Base-by-base conservation (phyloP, 1,140 invertebrate genomes). In the Zaprionus inermis region DNA sequence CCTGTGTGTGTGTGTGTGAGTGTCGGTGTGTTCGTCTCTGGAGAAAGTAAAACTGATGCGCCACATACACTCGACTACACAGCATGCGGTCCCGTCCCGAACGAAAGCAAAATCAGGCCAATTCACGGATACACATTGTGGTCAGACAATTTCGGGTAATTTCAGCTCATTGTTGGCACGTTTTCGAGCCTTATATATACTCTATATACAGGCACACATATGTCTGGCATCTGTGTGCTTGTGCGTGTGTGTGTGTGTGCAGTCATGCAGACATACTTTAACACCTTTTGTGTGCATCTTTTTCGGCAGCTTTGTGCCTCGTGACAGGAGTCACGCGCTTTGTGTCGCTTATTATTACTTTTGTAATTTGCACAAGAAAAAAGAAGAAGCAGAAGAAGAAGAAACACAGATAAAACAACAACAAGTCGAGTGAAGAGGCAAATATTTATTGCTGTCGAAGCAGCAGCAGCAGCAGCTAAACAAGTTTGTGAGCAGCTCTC, bases 271-370 rank as follows among this genome's bases (percentile, higher is more conserved):
- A 36, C 20, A 67, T 72, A 72, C 67, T 76, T 81, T 84, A 75
- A 83, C 84, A 88, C 84, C 76, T 84, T 88, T 89, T 89, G 84
- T 88, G 74, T 89, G 79, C 79, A 83, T 72, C 86, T 80, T 86
- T 88, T 55, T 44, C 24, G 55, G 28, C 38, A 66, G 65, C 71
- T 83, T 79, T 78, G 78, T 75, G 76, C 70, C 80, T 78, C 84
- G 84, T 88, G 84, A 88, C 89, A 88, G 84, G 84, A 89, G 84
- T 88, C 84, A 88, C 84, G 84, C 84, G 84, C 84, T 84, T 89
- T 88, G 81, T 85, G 78, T 80, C 81, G 76, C 73, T 78, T 85
- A 80, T 85, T 85, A 80, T 85, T 84, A 85, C 75, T 85, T 85
- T 85, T 85, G 84, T 89, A 86, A 88, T 86, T 86, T 82, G 83